These are phyloP conservation scores for Melanostoma mellinum DNA, from an alignment of 2,888 invertebrate species.

Conservation along the genomic window DNA sequence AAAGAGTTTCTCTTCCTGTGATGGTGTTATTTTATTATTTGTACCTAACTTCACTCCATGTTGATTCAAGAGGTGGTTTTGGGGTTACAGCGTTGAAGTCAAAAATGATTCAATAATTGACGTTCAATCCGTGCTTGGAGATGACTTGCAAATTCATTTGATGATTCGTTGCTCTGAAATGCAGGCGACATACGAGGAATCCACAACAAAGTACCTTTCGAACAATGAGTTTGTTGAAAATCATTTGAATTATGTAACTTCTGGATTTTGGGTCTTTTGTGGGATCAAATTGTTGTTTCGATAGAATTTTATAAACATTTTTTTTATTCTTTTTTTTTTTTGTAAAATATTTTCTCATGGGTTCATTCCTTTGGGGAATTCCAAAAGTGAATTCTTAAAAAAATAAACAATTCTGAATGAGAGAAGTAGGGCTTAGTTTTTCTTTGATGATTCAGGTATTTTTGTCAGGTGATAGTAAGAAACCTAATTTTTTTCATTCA, in stretches of 20 bases:
- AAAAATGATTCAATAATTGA: slow-evolving; percentile 63
- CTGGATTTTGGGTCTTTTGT: slow-evolving; percentile 59
- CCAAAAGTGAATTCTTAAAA: slow-evolving; percentile 30
- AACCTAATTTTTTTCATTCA: no score
- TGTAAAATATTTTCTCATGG: slow-evolving; percentile 43
- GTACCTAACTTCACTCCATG: neutral
- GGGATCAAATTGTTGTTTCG: slow-evolving; percentile 29
- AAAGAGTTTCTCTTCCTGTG: slow-evolving; percentile 64
- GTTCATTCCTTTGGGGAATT: neutral
- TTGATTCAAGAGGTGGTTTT: slow-evolving; percentile 33
- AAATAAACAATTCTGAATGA: slow-evolving; percentile 34
- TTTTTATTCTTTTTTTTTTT: slow-evolving; percentile 11
- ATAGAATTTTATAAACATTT: slow-evolving; percentile 5
- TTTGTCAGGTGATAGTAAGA: no score
- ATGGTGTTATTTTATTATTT: slow-evolving; percentile 56
- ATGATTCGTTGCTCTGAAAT: slow-evolving; percentile 49
- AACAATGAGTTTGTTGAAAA: slow-evolving; percentile 60
- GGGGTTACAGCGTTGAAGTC: slow-evolving; percentile 9
- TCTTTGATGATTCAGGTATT: slow-evolving; percentile 24
- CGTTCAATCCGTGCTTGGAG: slow-evolving; percentile 32
- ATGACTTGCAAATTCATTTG: slow-evolving; percentile 68
- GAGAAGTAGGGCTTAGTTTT: slow-evolving; percentile 25
- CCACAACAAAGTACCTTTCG: neutral
- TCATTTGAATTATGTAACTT: slow-evolving; percentile 61
- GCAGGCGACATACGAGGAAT: slow-evolving; percentile 49